phyloP scores from a whole-genome alignment of 2,888 invertebrate species.

The Drosophila monieri region DNA sequence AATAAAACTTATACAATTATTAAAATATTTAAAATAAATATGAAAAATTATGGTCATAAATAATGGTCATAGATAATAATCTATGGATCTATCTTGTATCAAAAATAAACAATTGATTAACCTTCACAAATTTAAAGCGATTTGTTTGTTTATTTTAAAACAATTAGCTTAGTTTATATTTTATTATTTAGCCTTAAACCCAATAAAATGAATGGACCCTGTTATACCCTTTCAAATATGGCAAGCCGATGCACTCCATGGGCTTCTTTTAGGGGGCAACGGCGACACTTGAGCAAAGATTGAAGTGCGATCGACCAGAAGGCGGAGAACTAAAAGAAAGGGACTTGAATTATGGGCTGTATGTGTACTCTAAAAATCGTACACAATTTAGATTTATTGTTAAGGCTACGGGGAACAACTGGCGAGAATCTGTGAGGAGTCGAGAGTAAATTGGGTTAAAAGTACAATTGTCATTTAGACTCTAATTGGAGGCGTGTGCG shows the following conservation, averaged over 20 bases:
- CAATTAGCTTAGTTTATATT: no score
- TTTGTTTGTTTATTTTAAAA: no score
- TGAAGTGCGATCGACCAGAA: slow-evolving; percentile 29
- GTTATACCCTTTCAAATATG: slow-evolving; percentile 1
- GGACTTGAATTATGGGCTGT: slow-evolving; percentile 39
- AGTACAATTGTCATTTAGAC: slow-evolving; percentile 77
- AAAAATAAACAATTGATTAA: no score
- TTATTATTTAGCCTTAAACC: neutral
- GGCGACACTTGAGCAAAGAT: slow-evolving; percentile 40
- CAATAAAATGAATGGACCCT: neutral
- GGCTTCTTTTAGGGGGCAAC: slow-evolving; percentile 22
- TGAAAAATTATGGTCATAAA: no score
- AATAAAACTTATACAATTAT: no score
- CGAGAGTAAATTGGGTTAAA: slow-evolving; percentile 71
- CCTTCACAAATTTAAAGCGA: no score
- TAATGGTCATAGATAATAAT: no score
- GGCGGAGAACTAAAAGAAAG: slow-evolving; percentile 9
- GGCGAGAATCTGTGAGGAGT: slow-evolving; percentile 45
- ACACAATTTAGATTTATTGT: slow-evolving; percentile 74
- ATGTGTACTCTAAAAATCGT: slow-evolving; percentile 56
- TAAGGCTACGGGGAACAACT: slow-evolving; percentile 40
- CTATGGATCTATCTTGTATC: no score
- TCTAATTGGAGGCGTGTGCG: slow-evolving; percentile 76
- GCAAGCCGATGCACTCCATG: slow-evolving; percentile 31
- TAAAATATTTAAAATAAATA: no score